A percentile compares a stretch with the other conserved stretches of the same genome.
phyloP scores from a whole-genome alignment of 1,140 invertebrate species.

The Tetraneura akinire region DNA sequence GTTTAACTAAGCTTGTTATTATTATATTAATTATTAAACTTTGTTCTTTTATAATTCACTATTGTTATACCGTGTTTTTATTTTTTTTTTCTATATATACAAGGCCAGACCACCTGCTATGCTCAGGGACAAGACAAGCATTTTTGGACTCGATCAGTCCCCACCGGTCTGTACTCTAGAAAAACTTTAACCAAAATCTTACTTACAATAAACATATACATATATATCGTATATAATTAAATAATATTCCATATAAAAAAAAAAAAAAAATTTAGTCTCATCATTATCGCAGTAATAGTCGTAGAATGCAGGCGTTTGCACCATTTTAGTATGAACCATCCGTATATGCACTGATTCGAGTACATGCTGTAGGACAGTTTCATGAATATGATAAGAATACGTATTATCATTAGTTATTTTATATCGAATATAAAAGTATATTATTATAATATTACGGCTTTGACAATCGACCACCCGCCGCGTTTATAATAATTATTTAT shows the following conservation, averaged over 20 bases:
- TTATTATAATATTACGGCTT: too few relatives aligned
- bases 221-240: too few relatives aligned
- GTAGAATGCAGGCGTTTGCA: constrained; percentile 42
- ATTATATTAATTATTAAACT: constrained; percentile 5
- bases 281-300: constrained; percentile 33
- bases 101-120: constrained; percentile 49
- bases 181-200: too few relatives aligned
- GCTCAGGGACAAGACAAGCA: constrained; percentile 44
- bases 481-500: too few relatives aligned
- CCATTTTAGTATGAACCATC: constrained; percentile 27
- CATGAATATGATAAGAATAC: constrained; percentile 2
- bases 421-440: background rate
- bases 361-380: constrained; percentile 30
- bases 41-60: constrained; percentile 33
- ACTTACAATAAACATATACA: too few relatives aligned
- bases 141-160: constrained; percentile 48
- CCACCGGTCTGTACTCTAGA: constrained; percentile 43
- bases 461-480: too few relatives aligned
- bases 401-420: background rate
- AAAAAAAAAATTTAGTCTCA: constrained; percentile 9
- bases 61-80: constrained; percentile 43
- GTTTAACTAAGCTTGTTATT: constrained; percentile 25
- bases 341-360: constrained; percentile 35
- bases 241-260: too few relatives aligned
- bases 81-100: constrained; percentile 44